Base-by-base conservation (phyloP, 2,888 invertebrate species). In the Drosophila parthenogenetica region DNA sequence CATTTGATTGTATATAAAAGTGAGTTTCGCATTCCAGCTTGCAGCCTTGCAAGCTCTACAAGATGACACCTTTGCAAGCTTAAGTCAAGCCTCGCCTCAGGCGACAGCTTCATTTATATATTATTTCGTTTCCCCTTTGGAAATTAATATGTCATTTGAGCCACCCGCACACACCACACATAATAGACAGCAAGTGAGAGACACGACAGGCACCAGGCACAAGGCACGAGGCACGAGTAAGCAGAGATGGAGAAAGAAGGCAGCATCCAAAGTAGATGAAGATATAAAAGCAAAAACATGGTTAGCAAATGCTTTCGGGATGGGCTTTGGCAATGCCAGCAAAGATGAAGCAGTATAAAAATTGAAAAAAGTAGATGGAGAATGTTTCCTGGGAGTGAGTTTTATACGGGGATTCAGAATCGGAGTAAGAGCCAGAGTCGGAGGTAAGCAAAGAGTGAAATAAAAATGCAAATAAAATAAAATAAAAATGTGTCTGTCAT, bases 401-500 rank as follows among this genome's bases (percentile, higher is more conserved):
- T 25, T 25, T 25, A 25, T 25, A 25, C 25, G 25, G 25, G 7
- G 29, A 29, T 29, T 29, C 29, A 2, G 29, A 8, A 29, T 29
- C 29, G 29, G 29, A 29, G 29, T 29, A 7, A 35, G 48, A 7
- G 51, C 11, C 32, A 22, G 16, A 10, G 17, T 2, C n/a, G n/a
- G 10, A 35, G 40, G 60, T 61, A 58, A 68, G 75, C 68, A 75
- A 73, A 71, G 79, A 84, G 84, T 63, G 68, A 75, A 87, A 87
- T 87, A 85, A 83, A 86, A 87, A 83, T 89, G 83, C 87, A 89
- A 85, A 87, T 85, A 89, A 87, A 88, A 90, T 82, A 86, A 86
- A 88, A 83, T 86, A 86, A 85, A 86, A 90, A 83, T 83, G 87
- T 89, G 90, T 87, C 89, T 90, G 90, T 78, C 86, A 85, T 89